These are phyloP conservation scores for Atrichornis clamosus DNA, from an alignment of 2,113 vertebrate species.

Conservation along the genomic window DNA sequence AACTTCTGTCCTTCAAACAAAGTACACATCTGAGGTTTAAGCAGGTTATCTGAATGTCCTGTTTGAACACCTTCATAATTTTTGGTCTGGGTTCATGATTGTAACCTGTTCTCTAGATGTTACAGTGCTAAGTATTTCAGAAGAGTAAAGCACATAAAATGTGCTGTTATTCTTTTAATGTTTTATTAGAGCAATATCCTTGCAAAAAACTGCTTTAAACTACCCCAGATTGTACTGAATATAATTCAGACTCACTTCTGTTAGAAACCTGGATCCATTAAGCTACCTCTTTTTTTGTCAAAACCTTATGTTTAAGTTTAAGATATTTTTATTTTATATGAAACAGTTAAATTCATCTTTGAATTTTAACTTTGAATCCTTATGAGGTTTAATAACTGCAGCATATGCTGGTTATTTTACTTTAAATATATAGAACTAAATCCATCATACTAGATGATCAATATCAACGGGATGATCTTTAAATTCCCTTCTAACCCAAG, in stretches of 20 bases:
- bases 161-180: not conserved
- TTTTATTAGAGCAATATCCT: not conserved
- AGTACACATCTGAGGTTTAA: not conserved
- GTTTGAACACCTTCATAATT: not conserved
- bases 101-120: not conserved
- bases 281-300: not conserved
- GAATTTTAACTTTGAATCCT: constrained; percentile 2
- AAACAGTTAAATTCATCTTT: not conserved
- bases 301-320: not conserved
- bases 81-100: not conserved
- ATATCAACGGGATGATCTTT: not conserved
- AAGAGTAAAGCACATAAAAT: not conserved
- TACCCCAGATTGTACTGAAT: not conserved
- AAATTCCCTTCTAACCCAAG: not conserved
- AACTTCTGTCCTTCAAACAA: not conserved
- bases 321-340: not conserved
- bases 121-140: not conserved
- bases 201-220: not conserved
- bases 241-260: not conserved
- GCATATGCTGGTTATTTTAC: not conserved
- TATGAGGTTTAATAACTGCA: not conserved
- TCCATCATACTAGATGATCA: not conserved
- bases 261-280: not conserved
- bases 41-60: not conserved
- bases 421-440: not conserved